These are phyloP conservation scores for Papilio protenor DNA, from an alignment of 2,888 invertebrate genomes.

Conservation along the genomic window DNA sequence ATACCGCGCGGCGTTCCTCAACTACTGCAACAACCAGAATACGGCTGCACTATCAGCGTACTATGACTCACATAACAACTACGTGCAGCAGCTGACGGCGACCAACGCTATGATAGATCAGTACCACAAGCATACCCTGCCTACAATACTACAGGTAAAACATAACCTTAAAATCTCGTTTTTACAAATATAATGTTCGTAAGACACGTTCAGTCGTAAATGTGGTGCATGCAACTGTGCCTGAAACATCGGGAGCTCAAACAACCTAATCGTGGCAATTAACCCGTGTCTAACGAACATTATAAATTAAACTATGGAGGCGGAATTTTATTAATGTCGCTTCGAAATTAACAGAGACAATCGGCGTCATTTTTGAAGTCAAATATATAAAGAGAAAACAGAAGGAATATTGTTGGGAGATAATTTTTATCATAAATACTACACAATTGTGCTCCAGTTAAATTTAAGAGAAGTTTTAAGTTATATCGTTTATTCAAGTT, in stretches of 20 bases:
- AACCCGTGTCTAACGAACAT: too few species aligned
- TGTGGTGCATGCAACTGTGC: neutral
- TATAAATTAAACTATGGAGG: too few species aligned
- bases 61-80: conserved; percentile 96
- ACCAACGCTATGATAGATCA: conserved; percentile 97
- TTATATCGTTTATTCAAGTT: neutral
- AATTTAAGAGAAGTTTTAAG: neutral
- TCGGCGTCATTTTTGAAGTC: too few species aligned
- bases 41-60: conserved; percentile 90
- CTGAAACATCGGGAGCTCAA: too few species aligned
- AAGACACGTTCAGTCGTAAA: too few species aligned
- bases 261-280: too few species aligned
- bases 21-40: conserved; percentile 89
- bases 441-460: neutral
- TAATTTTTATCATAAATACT: neutral
- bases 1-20: conserved; percentile 93
- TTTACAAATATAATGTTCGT: conserved; percentile 10
- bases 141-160: conserved; percentile 91
- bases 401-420: too few species aligned
- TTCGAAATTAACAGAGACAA: too few species aligned
- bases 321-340: too few species aligned
- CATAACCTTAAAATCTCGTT: neutral
- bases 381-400: too few species aligned
- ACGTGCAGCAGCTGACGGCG: conserved; percentile 95
- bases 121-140: conserved; percentile 93